Conservation (phyloP, 2,888 invertebrate species). For the Pristionchus entomophagus region DNA sequence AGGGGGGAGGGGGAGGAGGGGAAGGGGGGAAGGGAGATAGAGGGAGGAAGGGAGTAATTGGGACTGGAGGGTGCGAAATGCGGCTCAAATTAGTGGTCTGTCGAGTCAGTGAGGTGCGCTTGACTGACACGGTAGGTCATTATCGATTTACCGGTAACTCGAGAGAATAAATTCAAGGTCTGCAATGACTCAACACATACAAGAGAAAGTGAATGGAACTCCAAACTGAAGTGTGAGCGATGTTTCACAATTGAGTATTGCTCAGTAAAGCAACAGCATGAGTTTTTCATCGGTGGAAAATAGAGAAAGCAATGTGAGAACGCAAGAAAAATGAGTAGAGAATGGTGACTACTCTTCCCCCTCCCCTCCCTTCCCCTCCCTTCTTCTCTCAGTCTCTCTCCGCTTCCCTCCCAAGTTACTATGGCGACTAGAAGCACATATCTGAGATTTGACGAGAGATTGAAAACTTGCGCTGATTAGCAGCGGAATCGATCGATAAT, state of each 20-base stretch:
- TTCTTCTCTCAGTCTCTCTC: neutral
- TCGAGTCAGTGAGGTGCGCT: neutral
- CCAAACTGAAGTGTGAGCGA: neutral
- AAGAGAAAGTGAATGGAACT: neutral
- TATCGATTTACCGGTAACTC: neutral
- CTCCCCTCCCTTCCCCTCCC: neutral
- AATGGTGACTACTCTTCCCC: neutral
- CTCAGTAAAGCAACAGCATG: neutral
- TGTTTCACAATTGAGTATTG: neutral
- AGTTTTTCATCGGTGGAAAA: slow-evolving; percentile 9
- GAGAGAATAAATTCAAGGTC: neutral
- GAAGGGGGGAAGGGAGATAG: neutral
- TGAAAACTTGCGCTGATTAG: slow-evolving; percentile 10
- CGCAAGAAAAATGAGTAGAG: neutral
- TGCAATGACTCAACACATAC: neutral
- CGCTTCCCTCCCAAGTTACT: slow-evolving; percentile 13
- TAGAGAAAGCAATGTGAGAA: neutral
- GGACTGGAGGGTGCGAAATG: slow-evolving; percentile 9
- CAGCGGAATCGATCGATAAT: neutral
- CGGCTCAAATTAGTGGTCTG: neutral
- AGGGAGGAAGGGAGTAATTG: neutral
- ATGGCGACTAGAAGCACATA: neutral
- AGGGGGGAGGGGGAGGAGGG: neutral
- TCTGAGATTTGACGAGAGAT: slow-evolving; percentile 1
- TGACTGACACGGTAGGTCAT: neutral